Evolutionary conservation across 2,888 invertebrate genomes (phyloP).

Genomic region (Drosophila antonietae): DNA sequence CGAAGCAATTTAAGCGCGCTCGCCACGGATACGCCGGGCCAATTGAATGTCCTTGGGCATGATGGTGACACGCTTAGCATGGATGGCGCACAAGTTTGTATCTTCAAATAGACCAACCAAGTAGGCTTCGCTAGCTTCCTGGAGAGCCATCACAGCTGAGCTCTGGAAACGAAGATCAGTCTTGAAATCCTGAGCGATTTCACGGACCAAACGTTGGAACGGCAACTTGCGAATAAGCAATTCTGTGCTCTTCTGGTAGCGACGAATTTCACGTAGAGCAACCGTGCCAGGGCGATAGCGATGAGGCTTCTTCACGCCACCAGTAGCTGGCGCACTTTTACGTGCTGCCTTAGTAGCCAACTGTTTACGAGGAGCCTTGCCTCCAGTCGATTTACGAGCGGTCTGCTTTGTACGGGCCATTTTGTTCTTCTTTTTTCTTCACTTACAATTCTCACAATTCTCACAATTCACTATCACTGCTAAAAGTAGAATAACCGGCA

Average conservation of each 20-base stretch:
- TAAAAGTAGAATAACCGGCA: constrained; percentile 1
- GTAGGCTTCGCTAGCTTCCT: constrained; percentile 28
- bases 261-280: no score
- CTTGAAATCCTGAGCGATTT: constrained; percentile 22
- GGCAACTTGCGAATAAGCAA: constrained; percentile 14
- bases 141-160: constrained; percentile 28
- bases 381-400: constrained; percentile 8
- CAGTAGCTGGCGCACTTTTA: no score
- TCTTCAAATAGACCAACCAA: constrained; percentile 16
- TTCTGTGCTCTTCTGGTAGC: no score
- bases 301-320: no score
- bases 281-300: no score
- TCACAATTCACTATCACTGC: constrained; percentile 20
- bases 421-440: background rate
- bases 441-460: background rate
- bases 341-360: no score
- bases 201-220: constrained; percentile 18
- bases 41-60: constrained; percentile 90
- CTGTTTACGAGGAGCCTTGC: constrained; percentile 3
- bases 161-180: constrained; percentile 24
- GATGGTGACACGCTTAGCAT: constrained; percentile 92
- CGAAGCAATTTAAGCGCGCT: no score
- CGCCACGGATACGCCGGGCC: no score
- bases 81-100: constrained; percentile 29
- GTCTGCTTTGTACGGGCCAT: constrained; percentile 13